Percentiles rank a stretch among this genome's conserved stretches.
phyloP scores from a whole-genome alignment of 2,113 vertebrate genomes.

The Fukomys damarensis region DNA sequence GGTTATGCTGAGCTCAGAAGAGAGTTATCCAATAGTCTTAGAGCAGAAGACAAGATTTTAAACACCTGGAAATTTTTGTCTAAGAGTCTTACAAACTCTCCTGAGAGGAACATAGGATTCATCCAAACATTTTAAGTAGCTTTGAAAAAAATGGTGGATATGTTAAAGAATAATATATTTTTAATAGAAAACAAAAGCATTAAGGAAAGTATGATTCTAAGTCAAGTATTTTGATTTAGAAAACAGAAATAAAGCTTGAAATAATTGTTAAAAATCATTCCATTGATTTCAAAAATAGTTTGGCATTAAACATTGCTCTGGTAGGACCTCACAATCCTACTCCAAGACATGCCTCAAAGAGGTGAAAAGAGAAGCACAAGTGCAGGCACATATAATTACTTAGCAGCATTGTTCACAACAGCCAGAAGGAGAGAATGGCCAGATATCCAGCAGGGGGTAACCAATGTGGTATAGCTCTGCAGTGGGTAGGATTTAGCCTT shows the following conservation, averaged over 20 bases:
- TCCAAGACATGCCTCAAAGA: neutral
- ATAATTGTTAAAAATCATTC: neutral
- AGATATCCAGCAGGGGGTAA: neutral
- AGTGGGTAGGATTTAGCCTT: neutral
- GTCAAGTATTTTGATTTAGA: conserved; percentile 53
- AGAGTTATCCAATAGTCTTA: conserved; percentile 44
- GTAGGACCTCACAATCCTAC: neutral
- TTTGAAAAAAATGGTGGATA: conserved; percentile 1
- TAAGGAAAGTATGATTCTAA: conserved; percentile 41
- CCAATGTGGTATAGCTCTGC: neutral
- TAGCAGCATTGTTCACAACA: neutral
- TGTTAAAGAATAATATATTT: conserved; percentile 47
- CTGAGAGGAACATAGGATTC: conserved; percentile 34
- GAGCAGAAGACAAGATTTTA: conserved; percentile 47
- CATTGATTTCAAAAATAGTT: neutral
- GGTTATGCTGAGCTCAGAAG: neutral
- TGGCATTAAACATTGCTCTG: neutral
- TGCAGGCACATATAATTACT: neutral
- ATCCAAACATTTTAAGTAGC: conserved; percentile 30
- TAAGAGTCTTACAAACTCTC: conserved; percentile 52
- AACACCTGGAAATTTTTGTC: conserved; percentile 44
- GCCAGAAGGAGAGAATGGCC: neutral
- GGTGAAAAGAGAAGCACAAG: neutral
- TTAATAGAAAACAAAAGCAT: conserved; percentile 61
- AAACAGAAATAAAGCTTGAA: conserved; percentile 26